Evolutionary conservation across 2,113 vertebrate species (phyloP), one percentile per base, ranked within the genome.

Genomic region (Tetraodon nigroviridis): DNA sequence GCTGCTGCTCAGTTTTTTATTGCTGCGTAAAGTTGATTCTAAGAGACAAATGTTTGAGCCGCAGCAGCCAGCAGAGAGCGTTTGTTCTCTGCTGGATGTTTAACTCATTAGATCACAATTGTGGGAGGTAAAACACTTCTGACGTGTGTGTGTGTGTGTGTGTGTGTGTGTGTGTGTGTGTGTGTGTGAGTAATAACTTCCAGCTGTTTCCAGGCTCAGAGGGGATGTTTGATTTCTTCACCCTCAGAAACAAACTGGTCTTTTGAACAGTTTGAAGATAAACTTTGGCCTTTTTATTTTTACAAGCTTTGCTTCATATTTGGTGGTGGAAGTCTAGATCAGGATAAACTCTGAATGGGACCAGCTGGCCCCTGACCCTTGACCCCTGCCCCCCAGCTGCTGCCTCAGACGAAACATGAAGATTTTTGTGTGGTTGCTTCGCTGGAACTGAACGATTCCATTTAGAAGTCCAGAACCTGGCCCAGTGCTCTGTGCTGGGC

Each of bases 321-420:
- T 37, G 32, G 10, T 37, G 11, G 3, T 11, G 32, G 12, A 12
- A 37, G 32, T 37, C 12, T 32, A 7, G 8, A 7, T 32, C 12
- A 10, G 10, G 32, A 37, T 27, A 27, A 27, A 27, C 24, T 2
- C 24, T 6, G 2, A 27, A 4, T 2, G 2, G 24, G 24, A 27
- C 24, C 24, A 55, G 58, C 69, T 67, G 42, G 55, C 69, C 72
- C 69, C 67, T 69, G 65, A 17, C 46, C 46, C 5, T 64, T 58
- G 40, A 67, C 77, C 77, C 71, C 61, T 60, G 19, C 10, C 10
- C 29, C 61, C 27, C 11, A 27, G 44, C 71, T 40, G 67, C 71
- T 61, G 71, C 61, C 71, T 70, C 53, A 78, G 67, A 78, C 75
- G 70, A 81, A 81, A 84, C 69, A 64, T 51, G 21, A 60, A 57